Conservation (phyloP, 2,888 invertebrate genomes). For the Euphydryas editha region DNA sequence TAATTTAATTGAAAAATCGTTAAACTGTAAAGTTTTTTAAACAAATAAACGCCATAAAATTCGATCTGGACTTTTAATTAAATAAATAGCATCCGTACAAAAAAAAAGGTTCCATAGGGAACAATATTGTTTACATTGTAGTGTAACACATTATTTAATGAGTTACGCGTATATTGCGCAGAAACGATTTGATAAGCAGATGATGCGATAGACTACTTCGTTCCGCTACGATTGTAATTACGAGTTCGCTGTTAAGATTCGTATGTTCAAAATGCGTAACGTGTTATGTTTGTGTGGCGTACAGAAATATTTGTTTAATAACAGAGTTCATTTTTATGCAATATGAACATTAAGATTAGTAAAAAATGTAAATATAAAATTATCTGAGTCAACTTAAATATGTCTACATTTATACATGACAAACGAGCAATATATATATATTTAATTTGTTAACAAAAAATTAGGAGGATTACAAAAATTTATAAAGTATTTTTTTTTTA, state of each 20-base stretch:
- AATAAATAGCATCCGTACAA: conserved; percentile 48
- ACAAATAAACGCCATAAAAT: no score
- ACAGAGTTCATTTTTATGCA: background rate
- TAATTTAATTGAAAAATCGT: no score
- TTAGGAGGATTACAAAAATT: no score
- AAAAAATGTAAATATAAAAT: background rate
- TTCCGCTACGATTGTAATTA: conserved; percentile 54
- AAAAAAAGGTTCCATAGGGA: conserved; percentile 45
- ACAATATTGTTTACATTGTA: conserved; percentile 43
- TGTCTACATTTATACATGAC: background rate
- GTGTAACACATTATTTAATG: conserved; percentile 53
- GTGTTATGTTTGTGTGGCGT: conserved; percentile 27
- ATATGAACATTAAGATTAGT: background rate
- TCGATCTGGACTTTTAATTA: no score
- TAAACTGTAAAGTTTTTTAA: no score
- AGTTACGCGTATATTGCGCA: conserved; percentile 50
- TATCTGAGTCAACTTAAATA: background rate
- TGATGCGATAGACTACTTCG: conserved; percentile 54
- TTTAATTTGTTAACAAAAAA: no score
- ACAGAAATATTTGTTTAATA: background rate
- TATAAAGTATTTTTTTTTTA: no score
- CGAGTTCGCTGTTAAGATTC: conserved; percentile 48
- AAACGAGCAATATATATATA: background rate
- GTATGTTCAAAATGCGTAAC: conserved; percentile 55
- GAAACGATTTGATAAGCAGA: conserved; percentile 51